These are phyloP conservation scores for Dasyurus viverrinus DNA, from an alignment of 2,113 vertebrate genomes.

Conservation along the genomic window DNA sequence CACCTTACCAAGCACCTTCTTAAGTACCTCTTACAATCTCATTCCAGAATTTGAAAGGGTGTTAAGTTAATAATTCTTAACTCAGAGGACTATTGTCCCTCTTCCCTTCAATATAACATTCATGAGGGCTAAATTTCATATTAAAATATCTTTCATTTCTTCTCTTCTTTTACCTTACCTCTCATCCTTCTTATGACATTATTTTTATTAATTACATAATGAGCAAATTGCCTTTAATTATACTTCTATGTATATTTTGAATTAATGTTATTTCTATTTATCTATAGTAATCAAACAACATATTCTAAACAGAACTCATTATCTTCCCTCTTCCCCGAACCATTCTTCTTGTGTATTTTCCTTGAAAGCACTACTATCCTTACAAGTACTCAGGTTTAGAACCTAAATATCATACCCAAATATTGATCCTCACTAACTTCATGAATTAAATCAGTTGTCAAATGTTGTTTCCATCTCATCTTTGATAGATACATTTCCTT, in stretches of 20 bases:
- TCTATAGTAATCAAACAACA: not conserved
- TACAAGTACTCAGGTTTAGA: not conserved
- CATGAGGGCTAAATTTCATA: not conserved
- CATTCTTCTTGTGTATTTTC: not conserved
- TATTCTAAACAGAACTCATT: not conserved
- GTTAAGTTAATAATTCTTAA: not conserved
- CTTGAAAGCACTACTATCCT: not conserved
- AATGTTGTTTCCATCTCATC: not conserved
- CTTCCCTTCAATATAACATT: not conserved
- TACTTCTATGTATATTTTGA: not conserved
- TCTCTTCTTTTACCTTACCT: not conserved
- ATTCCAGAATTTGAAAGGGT: not conserved
- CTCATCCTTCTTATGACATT: not conserved
- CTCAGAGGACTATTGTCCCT: not conserved
- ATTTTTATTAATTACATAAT: not conserved
- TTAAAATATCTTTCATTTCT: not conserved
- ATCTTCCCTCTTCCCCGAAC: not conserved
- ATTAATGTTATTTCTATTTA: too few relatives aligned
- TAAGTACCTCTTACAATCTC: not conserved
- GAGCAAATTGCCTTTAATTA: not conserved
- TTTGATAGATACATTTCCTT: not conserved
- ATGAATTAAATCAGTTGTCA: not conserved
- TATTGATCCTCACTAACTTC: not conserved
- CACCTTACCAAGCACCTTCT: not conserved
- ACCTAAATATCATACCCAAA: not conserved